Conservation (phyloP, 2,113 vertebrate genomes). For the Brachypodius melanocephalos region DNA sequence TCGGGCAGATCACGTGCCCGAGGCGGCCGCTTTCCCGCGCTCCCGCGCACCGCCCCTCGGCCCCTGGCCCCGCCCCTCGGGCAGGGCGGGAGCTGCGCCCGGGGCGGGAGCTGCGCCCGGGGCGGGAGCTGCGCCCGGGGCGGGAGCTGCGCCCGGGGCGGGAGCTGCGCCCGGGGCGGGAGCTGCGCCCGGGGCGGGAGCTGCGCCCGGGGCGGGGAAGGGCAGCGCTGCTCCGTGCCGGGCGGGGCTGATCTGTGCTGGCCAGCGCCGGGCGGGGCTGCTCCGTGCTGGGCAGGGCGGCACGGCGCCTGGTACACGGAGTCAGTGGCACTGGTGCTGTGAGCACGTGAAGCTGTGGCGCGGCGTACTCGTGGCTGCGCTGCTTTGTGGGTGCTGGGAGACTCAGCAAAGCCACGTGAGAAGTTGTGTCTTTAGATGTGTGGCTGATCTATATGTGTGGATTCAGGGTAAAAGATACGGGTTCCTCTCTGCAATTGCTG, state of each 20-base stretch:
- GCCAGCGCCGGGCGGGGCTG: rapidly evolving
- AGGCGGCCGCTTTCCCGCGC: not conserved
- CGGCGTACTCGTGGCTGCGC: rapidly evolving
- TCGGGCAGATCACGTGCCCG: not conserved
- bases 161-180: rapidly evolving
- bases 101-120: no score
- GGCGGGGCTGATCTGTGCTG: rapidly evolving
- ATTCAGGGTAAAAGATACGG: rapidly evolving
- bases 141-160: no score
- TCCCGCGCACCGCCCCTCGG: not conserved
- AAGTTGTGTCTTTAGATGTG: rapidly evolving
- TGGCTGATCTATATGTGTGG: rapidly evolving
- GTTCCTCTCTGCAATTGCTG: no score
- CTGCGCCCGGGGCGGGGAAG: rapidly evolving
- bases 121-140: no score
- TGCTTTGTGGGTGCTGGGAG: not conserved
- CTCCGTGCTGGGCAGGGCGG: rapidly evolving
- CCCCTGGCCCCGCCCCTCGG: not conserved
- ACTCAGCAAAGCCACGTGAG: rapidly evolving
- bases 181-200: rapidly evolving
- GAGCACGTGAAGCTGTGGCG: rapidly evolving
- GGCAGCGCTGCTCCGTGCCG: rapidly evolving
- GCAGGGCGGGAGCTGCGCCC: rapidly evolving
- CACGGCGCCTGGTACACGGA: rapidly evolving
- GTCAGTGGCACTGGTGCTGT: rapidly evolving